These are phyloP conservation scores for Bostrychus sinensis DNA, from an alignment of 2,113 vertebrate species.

Conservation along the genomic window DNA sequence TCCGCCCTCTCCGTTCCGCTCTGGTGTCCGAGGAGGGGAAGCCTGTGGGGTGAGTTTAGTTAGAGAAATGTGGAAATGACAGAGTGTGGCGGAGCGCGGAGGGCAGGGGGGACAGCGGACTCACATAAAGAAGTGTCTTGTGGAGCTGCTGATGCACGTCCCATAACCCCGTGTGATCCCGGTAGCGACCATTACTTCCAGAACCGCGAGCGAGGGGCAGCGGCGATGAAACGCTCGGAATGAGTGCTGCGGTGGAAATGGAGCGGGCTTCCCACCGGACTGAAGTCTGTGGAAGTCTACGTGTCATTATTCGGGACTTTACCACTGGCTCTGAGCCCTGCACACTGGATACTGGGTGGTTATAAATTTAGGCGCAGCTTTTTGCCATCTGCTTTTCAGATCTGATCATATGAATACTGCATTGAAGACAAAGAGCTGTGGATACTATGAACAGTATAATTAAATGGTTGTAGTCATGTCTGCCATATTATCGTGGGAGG, in stretches of 20 bases:
- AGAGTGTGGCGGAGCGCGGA: conserved; percentile 20
- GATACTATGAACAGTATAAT: no score
- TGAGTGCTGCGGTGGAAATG: conserved; percentile 24
- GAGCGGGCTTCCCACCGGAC: conserved; percentile 18
- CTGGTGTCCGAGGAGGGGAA: conserved; percentile 51
- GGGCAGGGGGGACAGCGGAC: conserved; percentile 26
- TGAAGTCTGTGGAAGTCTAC: neutral
- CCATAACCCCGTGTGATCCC: conserved; percentile 26
- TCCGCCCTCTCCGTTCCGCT: conserved; percentile 45
- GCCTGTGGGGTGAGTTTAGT: conserved; percentile 52
- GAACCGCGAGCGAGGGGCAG: conserved; percentile 7
- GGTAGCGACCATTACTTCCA: conserved; percentile 35
- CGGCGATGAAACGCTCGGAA: conserved; percentile 28
- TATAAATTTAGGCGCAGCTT: conserved; percentile 8
- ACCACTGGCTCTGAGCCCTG: conserved; percentile 7
- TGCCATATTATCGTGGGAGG: no score
- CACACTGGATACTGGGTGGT: neutral
- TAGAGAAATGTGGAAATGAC: conserved; percentile 49
- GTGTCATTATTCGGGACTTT: conserved; percentile 20
- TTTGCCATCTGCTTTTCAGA: conserved; percentile 9
- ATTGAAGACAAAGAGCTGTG: no score
- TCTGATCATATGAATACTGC: neutral
- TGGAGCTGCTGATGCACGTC: conserved; percentile 39
- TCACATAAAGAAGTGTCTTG: conserved; percentile 32
- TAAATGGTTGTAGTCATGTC: no score